Conservation (phyloP, 1,140 invertebrate species). For the Neodiprion virginianus region DNA sequence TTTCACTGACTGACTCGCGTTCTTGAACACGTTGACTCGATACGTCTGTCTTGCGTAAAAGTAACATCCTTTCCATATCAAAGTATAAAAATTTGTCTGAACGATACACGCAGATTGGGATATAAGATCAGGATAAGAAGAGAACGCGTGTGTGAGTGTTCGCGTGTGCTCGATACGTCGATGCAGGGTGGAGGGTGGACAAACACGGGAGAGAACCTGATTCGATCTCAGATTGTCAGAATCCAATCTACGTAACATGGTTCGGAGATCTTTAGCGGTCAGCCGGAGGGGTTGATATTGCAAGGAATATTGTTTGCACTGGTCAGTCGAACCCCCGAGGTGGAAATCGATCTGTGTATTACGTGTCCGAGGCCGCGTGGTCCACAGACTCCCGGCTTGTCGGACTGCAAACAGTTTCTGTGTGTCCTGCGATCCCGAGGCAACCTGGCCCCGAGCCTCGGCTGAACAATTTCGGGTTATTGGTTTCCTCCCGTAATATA, state of each 20-base stretch:
- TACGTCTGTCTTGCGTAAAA: no score
- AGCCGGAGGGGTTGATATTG: conserved; percentile 11
- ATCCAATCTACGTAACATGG: conserved; percentile 10
- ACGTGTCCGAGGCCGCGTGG: background rate
- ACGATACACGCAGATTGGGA: no score
- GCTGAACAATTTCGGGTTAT: background rate
- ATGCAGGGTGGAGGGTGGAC: no score
- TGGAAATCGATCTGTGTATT: conserved; percentile 1
- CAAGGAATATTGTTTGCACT: conserved; percentile 17
- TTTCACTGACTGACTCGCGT: no score
- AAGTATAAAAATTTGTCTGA: no score
- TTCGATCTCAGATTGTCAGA: conserved; percentile 8
- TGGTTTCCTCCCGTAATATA: background rate
- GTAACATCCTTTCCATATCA: no score
- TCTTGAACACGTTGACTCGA: no score
- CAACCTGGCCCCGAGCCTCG: background rate
- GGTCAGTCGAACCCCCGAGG: background rate
- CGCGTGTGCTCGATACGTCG: no score
- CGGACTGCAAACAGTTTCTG: conserved; percentile 11
- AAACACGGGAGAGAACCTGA: no score
- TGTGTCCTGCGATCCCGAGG: background rate
- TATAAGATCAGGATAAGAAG: no score
- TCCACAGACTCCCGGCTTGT: background rate
- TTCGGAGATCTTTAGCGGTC: background rate
- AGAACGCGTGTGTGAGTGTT: no score